A percentile compares a stretch with the other conserved stretches of the same genome.
Evolutionary conservation across 2,113 vertebrate genomes (phyloP).

Genomic region (Gavialis gangeticus): DNA sequence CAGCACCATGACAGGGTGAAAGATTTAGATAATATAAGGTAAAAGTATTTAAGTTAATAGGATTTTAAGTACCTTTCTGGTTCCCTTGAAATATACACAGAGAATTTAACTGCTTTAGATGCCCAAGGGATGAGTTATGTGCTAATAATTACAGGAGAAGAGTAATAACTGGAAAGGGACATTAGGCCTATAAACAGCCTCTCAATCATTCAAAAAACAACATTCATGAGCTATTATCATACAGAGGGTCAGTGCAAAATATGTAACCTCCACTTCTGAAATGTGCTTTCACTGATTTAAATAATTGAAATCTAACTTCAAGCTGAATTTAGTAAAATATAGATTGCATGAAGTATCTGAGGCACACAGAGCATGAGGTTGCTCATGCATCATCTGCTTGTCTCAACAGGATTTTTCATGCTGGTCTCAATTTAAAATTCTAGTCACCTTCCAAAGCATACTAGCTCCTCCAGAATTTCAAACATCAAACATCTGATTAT

Average conservation of each 20-base stretch:
- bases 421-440: background rate
- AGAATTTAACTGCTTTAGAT: background rate
- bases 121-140: background rate
- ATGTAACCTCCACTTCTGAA: background rate
- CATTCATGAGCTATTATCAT: background rate
- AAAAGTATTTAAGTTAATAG: background rate
- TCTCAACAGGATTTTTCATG: slow-evolving; percentile 44
- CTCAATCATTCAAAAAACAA: background rate
- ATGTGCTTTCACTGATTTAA: slow-evolving; percentile 21
- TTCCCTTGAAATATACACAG: background rate
- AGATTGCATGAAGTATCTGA: slow-evolving; percentile 44
- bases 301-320: slow-evolving; percentile 22
- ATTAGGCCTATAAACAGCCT: background rate
- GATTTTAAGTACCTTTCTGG: background rate
- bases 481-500: background rate
- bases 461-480: background rate
- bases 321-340: slow-evolving; percentile 50
- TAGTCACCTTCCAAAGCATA: background rate
- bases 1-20: background rate
- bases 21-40: background rate
- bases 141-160: background rate
- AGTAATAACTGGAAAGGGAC: background rate
- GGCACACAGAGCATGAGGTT: slow-evolving; percentile 34
- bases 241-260: background rate
- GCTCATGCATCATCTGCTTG: slow-evolving; percentile 16